Evolutionary conservation across 2,888 invertebrate genomes (phyloP).

Genomic region (Trissoscelio sp.): DNA sequence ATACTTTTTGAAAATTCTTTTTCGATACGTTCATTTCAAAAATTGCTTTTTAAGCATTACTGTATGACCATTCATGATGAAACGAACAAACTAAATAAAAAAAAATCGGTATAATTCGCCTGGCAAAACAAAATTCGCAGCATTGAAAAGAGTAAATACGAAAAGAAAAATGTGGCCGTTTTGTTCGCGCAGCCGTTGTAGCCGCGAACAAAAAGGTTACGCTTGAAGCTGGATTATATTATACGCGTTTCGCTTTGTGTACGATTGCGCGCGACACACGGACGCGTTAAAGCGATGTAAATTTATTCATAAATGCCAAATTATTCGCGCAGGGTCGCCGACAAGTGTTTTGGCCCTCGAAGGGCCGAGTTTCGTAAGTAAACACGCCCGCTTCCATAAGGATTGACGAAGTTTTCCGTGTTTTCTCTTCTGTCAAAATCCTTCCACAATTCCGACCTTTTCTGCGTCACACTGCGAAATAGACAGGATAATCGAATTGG

Average conservation of each 20-base stretch:
- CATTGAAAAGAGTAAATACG: conserved; percentile 34
- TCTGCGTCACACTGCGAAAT: conserved; percentile 37
- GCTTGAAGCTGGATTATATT: conserved; percentile 46
- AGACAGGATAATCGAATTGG: conserved; percentile 65
- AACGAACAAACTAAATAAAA: no score
- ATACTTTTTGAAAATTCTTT: no score
- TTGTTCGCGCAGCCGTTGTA: conserved; percentile 19
- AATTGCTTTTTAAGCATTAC: no score
- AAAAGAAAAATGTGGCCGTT: conserved; percentile 28
- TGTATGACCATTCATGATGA: no score
- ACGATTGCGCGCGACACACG: conserved; percentile 41
- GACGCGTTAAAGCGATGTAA: conserved; percentile 69
- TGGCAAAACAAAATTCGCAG: conserved; percentile 25
- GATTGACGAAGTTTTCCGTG: conserved; percentile 26
- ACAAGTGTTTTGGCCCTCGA: conserved; percentile 62
- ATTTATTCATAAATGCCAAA: conserved; percentile 74
- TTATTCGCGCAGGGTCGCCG: conserved; percentile 64
- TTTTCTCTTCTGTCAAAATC: conserved; percentile 61
- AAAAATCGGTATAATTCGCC: no score
- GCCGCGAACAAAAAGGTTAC: conserved; percentile 35
- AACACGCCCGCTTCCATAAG: conserved; percentile 39
- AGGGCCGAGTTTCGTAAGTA: conserved; percentile 57
- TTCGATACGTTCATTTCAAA: no score
- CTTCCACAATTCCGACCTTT: conserved; percentile 60
- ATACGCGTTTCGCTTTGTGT: conserved; percentile 46